A percentile compares a stretch with the other conserved stretches of the same genome.
These are phyloP conservation scores for Drosophila lini DNA, from an alignment of 1,140 invertebrate genomes.

Conservation along the genomic window DNA sequence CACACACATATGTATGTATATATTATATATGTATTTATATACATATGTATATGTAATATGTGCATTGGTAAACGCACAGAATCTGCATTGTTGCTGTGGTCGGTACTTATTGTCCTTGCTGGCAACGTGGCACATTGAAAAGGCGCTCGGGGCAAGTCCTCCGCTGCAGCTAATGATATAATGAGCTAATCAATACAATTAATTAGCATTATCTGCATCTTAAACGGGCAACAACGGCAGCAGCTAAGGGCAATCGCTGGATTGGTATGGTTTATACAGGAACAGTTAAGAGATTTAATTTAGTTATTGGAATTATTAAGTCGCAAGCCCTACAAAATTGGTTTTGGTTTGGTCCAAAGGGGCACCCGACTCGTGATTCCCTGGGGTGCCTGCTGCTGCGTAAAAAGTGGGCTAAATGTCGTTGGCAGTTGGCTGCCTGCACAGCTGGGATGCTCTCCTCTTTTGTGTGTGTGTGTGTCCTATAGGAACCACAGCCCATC, in stretches of 20 bases:
- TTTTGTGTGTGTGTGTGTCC: not conserved
- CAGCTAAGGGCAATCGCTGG: conserved; percentile 18
- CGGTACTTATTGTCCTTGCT: conserved; percentile 29
- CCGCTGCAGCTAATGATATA: conserved; percentile 66
- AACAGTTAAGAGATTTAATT: not conserved
- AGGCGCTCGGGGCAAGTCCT: conserved; percentile 50
- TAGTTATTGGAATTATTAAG: not conserved
- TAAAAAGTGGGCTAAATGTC: conserved; percentile 62
- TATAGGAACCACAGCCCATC: conserved; percentile 9
- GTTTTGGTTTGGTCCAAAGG: not conserved
- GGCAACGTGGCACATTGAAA: conserved; percentile 35
- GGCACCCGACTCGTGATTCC: conserved; percentile 10
- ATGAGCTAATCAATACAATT: conserved; percentile 80
- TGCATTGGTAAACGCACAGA: conserved; percentile 9
- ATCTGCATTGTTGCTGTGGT: conserved; percentile 27
- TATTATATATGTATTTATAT: not conserved
- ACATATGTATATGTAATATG: not conserved
- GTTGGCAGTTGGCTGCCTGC: conserved; percentile 44
- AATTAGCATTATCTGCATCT: conserved; percentile 75
- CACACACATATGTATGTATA: not conserved
- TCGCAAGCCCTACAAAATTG: no score
- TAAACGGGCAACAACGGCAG: conserved; percentile 33
- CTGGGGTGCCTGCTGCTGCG: conserved; percentile 44
- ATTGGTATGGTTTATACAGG: not conserved
- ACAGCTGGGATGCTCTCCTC: conserved; percentile 30